These are phyloP conservation scores for Serilophus lunatus DNA, from an alignment of 2,113 vertebrate genomes.

Conservation along the genomic window DNA sequence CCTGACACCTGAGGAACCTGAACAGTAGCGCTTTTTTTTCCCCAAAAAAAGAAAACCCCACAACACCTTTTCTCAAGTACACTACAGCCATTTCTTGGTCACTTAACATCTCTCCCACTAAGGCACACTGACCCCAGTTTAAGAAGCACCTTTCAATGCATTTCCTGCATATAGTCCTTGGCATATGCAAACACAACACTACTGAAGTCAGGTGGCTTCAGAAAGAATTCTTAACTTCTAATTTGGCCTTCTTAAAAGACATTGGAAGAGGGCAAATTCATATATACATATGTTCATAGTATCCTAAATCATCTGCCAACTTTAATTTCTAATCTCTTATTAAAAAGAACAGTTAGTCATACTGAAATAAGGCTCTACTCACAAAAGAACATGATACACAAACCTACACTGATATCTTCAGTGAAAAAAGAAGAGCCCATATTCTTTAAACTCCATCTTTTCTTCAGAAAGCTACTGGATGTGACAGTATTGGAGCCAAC, in stretches of 20 bases:
- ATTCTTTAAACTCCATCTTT: not conserved
- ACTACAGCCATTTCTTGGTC: not conserved
- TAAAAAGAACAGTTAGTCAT: not conserved
- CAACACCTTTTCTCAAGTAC: not conserved
- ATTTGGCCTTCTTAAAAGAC: not conserved
- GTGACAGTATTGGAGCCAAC: not conserved
- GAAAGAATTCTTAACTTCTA: not conserved
- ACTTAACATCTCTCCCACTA: not conserved
- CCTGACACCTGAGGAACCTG: not conserved
- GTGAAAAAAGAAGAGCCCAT: not conserved
- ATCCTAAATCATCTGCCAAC: not conserved
- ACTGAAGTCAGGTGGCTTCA: not conserved
- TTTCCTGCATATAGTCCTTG: not conserved
- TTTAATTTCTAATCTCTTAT: not conserved
- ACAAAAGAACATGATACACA: not conserved
- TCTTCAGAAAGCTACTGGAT: not conserved
- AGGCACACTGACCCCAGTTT: not conserved
- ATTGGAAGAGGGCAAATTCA: not conserved
- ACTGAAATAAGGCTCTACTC: not conserved
- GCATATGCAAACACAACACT: not conserved
- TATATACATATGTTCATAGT: not conserved
- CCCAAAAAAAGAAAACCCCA: not conserved
- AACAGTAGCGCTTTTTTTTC: not conserved
- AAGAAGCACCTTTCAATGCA: not conserved
- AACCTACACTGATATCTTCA: not conserved